Conservation (phyloP, 2,113 vertebrate species). For the Craseonycteris thonglongyai region DNA sequence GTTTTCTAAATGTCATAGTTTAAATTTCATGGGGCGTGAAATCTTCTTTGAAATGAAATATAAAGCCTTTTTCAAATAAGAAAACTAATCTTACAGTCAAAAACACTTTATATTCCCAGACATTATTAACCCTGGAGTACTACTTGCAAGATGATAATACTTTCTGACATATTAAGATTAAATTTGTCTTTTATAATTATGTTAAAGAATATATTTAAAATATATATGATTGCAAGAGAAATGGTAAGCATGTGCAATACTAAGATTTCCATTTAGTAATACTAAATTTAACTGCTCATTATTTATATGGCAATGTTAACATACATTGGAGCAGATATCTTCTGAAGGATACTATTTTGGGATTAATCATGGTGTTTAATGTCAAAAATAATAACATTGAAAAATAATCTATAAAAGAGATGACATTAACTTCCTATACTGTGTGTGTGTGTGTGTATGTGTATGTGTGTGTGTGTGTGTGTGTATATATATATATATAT, state of each 20-base stretch:
- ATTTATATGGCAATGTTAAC: conserved; percentile 60
- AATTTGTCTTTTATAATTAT: conserved; percentile 76
- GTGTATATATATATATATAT: no score
- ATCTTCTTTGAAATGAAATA: conserved; percentile 80
- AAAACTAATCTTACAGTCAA: conserved; percentile 75
- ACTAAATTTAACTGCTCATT: conserved; percentile 66
- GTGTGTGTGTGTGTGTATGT: no score
- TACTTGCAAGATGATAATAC: conserved; percentile 73
- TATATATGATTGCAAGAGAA: conserved; percentile 58
- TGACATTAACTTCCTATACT: conserved; percentile 56
- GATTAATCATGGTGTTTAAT: conserved; percentile 60
- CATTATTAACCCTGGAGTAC: conserved; percentile 77
- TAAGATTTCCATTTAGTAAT: conserved; percentile 70
- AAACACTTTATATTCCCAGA: conserved; percentile 73
- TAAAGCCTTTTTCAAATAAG: conserved; percentile 76
- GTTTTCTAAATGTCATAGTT: conserved; percentile 81
- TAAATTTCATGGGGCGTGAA: conserved; percentile 80
- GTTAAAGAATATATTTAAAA: conserved; percentile 71
- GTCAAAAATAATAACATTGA: conserved; percentile 63
- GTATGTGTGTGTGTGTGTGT: no score
- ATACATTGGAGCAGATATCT: conserved; percentile 61
- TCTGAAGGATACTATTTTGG: conserved; percentile 68
- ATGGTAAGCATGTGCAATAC: conserved; percentile 36
- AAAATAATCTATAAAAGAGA: conserved; percentile 39
- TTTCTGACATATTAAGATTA: conserved; percentile 74